Base-by-base conservation (phyloP, 1,140 invertebrate species). In the Cylas formicarius region DNA sequence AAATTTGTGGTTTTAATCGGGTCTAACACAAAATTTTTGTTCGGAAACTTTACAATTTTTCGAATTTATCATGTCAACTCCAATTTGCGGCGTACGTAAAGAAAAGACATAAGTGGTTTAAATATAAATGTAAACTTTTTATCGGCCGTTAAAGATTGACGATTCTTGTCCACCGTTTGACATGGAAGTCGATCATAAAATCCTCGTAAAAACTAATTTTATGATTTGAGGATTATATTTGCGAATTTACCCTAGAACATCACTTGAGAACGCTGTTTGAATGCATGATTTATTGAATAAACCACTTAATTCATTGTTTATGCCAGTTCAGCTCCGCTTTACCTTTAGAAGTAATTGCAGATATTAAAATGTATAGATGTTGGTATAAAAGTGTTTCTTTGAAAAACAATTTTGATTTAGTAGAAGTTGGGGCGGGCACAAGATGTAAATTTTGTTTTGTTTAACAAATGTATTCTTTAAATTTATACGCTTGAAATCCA, bases 61-160 rank as follows among this genome's bases (percentile, higher is more conserved):
- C n/a, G n/a, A n/a, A n/a, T n/a, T n/a, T n/a, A n/a, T n/a, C n/a
- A n/a, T n/a, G n/a, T n/a, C n/a, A n/a, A n/a, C n/a, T n/a, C n/a
- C n/a, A n/a, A n/a, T n/a, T n/a, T n/a, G n/a, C n/a, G n/a, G n/a
- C n/a, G n/a, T n/a, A n/a, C n/a, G n/a, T n/a, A n/a, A n/a, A n/a
- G n/a, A n/a, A n/a, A n/a, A n/a, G n/a, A n/a, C n/a, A n/a, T n/a
- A n/a, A 48, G 45, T 48, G 38, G 19, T 34, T 48, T 48, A 48
- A 48, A 48, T 48, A 48, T 42, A 48, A 48, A 43, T 48, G 39
- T 48, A 43, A 42, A 48, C 39, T 29, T 48, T 47, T 48, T 48
- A 48, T 48, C 37, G 46, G 36, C 46, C 32, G 27, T 41, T 48
- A 48, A 48, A 28, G 27, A 48, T 41, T 42, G 46, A 42, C 40